phyloP scores from a whole-genome alignment of 2,113 vertebrate species.

The Neotoma lepida region DNA sequence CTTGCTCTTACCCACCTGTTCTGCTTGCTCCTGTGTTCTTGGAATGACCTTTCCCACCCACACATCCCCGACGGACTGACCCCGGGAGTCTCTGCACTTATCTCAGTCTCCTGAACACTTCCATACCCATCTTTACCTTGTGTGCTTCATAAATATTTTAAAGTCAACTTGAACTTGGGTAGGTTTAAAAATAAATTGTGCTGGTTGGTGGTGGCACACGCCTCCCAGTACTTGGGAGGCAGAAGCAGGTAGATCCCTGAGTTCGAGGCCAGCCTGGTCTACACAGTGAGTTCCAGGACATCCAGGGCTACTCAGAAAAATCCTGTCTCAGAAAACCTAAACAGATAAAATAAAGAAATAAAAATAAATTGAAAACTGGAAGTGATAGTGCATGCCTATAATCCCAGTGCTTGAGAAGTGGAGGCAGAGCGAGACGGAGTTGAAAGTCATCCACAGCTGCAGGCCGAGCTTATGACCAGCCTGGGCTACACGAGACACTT shows the following conservation, averaged over 20 bases:
- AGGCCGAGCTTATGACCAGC: background rate
- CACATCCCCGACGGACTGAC: background rate
- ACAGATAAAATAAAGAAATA: background rate
- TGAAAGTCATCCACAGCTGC: background rate
- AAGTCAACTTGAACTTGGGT: background rate
- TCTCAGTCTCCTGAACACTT: background rate
- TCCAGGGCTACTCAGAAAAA: background rate
- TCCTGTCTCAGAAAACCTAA: background rate
- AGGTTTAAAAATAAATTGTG: background rate
- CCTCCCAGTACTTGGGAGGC: background rate
- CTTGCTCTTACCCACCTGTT: slow-evolving; percentile 45
- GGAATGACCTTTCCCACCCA: background rate
- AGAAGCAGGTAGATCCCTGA: background rate
- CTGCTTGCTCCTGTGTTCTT: slow-evolving; percentile 12
- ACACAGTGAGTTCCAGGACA: background rate
- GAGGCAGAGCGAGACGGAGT: background rate
- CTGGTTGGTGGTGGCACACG: background rate
- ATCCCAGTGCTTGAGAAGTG: background rate
- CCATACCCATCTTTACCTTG: background rate
- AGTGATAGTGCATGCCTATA: background rate
- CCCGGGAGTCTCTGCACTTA: background rate
- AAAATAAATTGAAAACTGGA: background rate
- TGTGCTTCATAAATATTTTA: background rate
- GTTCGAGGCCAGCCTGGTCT: background rate
- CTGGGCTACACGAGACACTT: background rate